These are phyloP conservation scores for Synanthedon formicaeformis DNA, from an alignment of 2,888 invertebrate species.

Conservation along the genomic window DNA sequence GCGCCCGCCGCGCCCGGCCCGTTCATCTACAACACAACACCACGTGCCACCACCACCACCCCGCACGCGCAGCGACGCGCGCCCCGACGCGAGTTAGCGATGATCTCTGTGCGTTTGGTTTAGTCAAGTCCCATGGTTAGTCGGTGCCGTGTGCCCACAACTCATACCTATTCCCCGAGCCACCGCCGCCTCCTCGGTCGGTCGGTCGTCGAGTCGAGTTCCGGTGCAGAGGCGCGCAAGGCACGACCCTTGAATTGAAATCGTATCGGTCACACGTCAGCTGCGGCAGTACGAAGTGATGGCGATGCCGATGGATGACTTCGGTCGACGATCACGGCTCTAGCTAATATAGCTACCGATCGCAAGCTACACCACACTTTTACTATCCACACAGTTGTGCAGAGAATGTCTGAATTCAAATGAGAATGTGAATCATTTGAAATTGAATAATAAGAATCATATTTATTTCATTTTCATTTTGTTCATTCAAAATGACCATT, in stretches of 20 bases:
- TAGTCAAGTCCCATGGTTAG: slow-evolving; percentile 10
- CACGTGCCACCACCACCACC: slow-evolving; percentile 13
- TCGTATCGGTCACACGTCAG: slow-evolving; percentile 18
- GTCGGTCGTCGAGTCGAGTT: slow-evolving; percentile 10
- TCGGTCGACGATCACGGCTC: not conserved
- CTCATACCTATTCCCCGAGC: slow-evolving; percentile 28
- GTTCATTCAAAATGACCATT: no score
- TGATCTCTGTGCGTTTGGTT: slow-evolving; percentile 33
- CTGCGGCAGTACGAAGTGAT: not conserved
- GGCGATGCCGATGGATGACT: not conserved
- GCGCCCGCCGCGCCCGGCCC: slow-evolving; percentile 26
- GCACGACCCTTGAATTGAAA: slow-evolving; percentile 48
- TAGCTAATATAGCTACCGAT: slow-evolving; percentile 4
- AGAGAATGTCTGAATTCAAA: no score
- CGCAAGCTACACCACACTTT: slow-evolving; percentile 19
- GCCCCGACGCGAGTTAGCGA: not conserved
- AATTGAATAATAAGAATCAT: no score
- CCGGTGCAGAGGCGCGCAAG: slow-evolving; percentile 45
- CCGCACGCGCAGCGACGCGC: slow-evolving; percentile 7
- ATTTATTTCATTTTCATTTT: no score
- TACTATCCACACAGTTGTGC: no score
- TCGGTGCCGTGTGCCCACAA: slow-evolving; percentile 10
- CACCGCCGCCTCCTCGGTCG: slow-evolving; percentile 16
- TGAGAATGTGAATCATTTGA: no score
- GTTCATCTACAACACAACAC: slow-evolving; percentile 36